phyloP scores from a whole-genome alignment of 2,888 invertebrate species.

The Eueremaeus valkanovi region DNA sequence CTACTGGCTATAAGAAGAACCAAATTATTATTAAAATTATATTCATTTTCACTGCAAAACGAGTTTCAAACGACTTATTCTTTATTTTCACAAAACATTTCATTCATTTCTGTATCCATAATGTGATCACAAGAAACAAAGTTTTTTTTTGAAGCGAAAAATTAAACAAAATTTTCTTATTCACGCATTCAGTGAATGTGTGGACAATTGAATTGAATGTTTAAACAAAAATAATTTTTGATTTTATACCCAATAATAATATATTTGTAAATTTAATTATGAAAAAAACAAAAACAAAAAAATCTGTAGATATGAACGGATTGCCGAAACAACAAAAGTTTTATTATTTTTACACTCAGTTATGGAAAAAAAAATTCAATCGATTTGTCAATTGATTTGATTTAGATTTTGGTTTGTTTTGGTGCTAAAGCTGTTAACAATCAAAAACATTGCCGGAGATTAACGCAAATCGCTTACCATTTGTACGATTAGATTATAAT shows the following conservation, averaged over 20 bases:
- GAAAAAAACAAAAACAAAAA: background rate
- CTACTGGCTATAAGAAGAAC: background rate
- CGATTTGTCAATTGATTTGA: background rate
- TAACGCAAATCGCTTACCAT: slow-evolving; percentile 4
- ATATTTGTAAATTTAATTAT: slow-evolving; percentile 8
- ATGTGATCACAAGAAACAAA: slow-evolving; percentile 16
- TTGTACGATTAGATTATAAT: slow-evolving; percentile 19
- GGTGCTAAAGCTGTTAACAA: slow-evolving; percentile 16
- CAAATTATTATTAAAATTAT: slow-evolving; percentile 15
- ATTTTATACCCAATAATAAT: slow-evolving; percentile 5
- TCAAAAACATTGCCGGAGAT: slow-evolving; percentile 1
- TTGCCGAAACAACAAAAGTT: background rate
- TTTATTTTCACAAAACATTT: slow-evolving; percentile 1
- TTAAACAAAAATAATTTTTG: background rate
- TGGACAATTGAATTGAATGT: background rate
- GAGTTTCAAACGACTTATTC: background rate
- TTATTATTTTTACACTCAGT: background rate
- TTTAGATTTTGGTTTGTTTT: background rate
- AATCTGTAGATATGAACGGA: background rate
- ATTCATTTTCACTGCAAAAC: slow-evolving; percentile 1
- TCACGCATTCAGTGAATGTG: background rate
- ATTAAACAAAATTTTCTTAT: background rate
- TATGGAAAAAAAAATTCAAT: background rate
- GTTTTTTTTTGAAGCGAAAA: background rate
- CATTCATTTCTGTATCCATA: background rate